A percentile compares a stretch with the other conserved stretches of the same genome.
phyloP scores from a whole-genome alignment of 2,888 invertebrate genomes.

The Noctuana brunneofusca region DNA sequence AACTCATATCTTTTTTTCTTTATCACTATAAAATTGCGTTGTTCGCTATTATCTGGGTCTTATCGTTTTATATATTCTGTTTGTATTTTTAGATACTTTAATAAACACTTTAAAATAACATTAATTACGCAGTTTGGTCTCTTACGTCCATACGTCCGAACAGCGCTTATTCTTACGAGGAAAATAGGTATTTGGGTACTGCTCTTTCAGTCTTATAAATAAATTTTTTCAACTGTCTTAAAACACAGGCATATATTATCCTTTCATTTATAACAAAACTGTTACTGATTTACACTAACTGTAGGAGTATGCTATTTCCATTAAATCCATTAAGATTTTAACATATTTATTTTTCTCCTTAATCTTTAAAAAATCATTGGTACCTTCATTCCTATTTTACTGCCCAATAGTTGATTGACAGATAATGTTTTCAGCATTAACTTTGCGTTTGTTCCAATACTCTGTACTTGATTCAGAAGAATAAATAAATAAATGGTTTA shows the following conservation, averaged over 20 bases:
- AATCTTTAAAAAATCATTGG: too few species aligned
- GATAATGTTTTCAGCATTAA: too few species aligned
- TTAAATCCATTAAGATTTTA: too few species aligned
- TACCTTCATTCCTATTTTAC: too few species aligned
- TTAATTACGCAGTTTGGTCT: neutral
- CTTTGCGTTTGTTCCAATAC: too few species aligned
- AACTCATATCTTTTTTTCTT: neutral
- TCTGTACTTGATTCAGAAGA: too few species aligned
- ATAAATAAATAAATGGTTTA: too few species aligned
- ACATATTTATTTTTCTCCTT: too few species aligned
- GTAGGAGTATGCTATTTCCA: too few species aligned
- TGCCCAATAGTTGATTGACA: too few species aligned
- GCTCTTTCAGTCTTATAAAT: neutral
- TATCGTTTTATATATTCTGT: neutral
- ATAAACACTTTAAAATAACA: neutral
- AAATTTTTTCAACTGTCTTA: neutral
- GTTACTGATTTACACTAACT: too few species aligned
- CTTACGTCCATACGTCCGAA: neutral
- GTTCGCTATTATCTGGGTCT: neutral
- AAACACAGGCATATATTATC: neutral
- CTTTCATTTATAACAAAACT: neutral
- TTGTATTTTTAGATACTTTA: neutral
- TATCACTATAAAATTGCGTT: conserved; percentile 4
- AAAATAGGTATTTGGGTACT: neutral
- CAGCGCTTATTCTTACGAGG: neutral